Evolutionary conservation across 2,797 vertebrate species (phyloP), one percentile per base, ranked within the genome.

Genomic region (Tapirus indicus): DNA sequence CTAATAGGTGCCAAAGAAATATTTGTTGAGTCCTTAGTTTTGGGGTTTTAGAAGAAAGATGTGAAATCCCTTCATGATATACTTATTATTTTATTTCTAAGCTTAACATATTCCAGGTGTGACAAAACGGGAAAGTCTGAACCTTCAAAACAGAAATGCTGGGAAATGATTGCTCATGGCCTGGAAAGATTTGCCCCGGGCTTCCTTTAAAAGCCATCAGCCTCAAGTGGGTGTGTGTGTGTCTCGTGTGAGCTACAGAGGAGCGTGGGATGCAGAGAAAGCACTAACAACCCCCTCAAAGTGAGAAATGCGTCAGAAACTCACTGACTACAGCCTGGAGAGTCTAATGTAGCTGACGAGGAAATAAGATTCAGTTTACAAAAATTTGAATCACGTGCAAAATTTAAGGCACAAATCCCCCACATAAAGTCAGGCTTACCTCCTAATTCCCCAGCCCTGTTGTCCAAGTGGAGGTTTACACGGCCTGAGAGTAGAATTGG

Each of bases 61-160:
- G 41, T 89, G 74, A 93, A 87, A 72, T 56, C 32, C 23, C 29
- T 92, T 94, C 2, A 21, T 71, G 56, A 86, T 62, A 35, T 18
- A 64, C 35, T 94, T 94, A 27, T 29, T 87, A 49, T 66, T 95
- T 93, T 47, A n/a, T 64, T 74, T 91, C 56, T 56, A 29, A 93
- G 74, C 5, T 84, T 86, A 88, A 74, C 32, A 18, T n/a, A 77
- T 72, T 92, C 7, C 32, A 82, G 64, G 25, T 72, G 54, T 88
- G 16, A 66, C 54, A 80, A 88, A 58, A 86, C 4, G 82, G 38
- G 35, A 75, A 93, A 64, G 79, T 35, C 60, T 62, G 75, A 58
- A 68, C 71, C 47, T 89, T 96, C 49, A 35, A 82, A 84, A 94
- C 49, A 52, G 68, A 68, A 97, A 69, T 58, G 14, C n/a, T 71